These are phyloP conservation scores for Bubo blakistoni DNA, from an alignment of 2,113 vertebrate genomes.

Conservation along the genomic window DNA sequence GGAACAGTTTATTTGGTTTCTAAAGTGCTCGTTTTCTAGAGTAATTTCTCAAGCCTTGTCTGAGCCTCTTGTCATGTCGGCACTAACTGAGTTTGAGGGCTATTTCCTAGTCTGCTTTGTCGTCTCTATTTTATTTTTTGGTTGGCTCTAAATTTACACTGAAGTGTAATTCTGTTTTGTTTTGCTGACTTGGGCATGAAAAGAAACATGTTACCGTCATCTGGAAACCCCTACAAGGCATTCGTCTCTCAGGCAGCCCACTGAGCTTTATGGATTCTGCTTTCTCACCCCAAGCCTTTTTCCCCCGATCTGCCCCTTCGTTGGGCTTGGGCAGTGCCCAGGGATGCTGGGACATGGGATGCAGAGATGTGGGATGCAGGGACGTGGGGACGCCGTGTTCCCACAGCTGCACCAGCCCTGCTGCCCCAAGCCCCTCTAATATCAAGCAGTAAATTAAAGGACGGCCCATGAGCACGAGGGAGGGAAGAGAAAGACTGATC, in stretches of 20 bases:
- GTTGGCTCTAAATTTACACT: background rate
- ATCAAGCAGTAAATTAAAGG: background rate
- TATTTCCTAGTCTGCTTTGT: background rate
- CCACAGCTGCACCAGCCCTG: background rate
- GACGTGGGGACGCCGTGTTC: background rate
- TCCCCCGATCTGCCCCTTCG: background rate
- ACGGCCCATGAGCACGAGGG: accelerated
- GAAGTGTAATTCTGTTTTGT: background rate
- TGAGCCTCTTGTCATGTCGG: background rate
- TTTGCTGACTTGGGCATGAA: background rate
- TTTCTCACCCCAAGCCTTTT: background rate
- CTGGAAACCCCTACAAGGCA: background rate
- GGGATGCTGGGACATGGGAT: background rate
- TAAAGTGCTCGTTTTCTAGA: background rate
- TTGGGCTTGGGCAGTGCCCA: accelerated
- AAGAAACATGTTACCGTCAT: background rate
- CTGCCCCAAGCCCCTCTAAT: background rate
- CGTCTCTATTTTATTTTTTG: background rate
- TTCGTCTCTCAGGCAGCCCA: background rate
- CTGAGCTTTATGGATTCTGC: background rate
- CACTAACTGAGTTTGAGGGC: constrained; percentile 6
- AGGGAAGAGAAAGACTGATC: constrained; percentile 9
- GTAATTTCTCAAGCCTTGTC: constrained; percentile 21
- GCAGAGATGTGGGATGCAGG: background rate
- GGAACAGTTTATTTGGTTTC: constrained; percentile 24